Conservation (phyloP, 1,140 invertebrate species). For the Zaprionus tsacasi region DNA sequence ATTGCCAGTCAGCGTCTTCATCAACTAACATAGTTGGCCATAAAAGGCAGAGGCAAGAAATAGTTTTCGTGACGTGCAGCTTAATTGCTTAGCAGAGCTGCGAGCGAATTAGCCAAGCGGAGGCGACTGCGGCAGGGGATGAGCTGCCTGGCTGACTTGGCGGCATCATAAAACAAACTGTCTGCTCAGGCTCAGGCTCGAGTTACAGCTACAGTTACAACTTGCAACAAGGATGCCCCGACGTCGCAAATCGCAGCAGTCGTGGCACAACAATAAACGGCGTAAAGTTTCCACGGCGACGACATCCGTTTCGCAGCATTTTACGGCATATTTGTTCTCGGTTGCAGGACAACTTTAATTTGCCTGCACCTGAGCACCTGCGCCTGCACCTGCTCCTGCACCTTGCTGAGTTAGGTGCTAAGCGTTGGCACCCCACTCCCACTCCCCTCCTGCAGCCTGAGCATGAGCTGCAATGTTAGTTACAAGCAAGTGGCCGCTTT, state of each 20-base stretch:
- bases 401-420: background rate
- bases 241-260: slow-evolving; percentile 64
- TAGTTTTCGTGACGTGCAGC: slow-evolving; percentile 51
- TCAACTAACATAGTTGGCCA: background rate
- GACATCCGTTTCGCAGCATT: slow-evolving; percentile 72
- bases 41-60: slow-evolving; percentile 2
- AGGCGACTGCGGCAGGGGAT: background rate
- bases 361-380: slow-evolving; percentile 33
- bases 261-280: slow-evolving; percentile 75
- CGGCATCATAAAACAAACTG: slow-evolving; percentile 73
- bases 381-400: too few species aligned
- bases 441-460: slow-evolving; percentile 29
- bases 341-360: slow-evolving; percentile 72
- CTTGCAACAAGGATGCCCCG: slow-evolving; percentile 28
- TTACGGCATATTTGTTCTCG: slow-evolving; percentile 63
- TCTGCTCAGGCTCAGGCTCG: slow-evolving; percentile 35
- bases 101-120: slow-evolving; percentile 41
- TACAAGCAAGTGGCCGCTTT: slow-evolving; percentile 40
- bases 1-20: slow-evolving; percentile 1
- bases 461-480: slow-evolving; percentile 51
- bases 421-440: slow-evolving; percentile 25
- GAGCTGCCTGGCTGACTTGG: background rate
- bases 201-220: slow-evolving; percentile 26
- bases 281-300: slow-evolving; percentile 56
- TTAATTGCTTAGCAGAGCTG: slow-evolving; percentile 57